Percentiles rank a stretch among this genome's conserved stretches.
These are phyloP conservation scores for Echinops telfairi DNA, from an alignment of 2,113 vertebrate genomes.

Conservation along the genomic window DNA sequence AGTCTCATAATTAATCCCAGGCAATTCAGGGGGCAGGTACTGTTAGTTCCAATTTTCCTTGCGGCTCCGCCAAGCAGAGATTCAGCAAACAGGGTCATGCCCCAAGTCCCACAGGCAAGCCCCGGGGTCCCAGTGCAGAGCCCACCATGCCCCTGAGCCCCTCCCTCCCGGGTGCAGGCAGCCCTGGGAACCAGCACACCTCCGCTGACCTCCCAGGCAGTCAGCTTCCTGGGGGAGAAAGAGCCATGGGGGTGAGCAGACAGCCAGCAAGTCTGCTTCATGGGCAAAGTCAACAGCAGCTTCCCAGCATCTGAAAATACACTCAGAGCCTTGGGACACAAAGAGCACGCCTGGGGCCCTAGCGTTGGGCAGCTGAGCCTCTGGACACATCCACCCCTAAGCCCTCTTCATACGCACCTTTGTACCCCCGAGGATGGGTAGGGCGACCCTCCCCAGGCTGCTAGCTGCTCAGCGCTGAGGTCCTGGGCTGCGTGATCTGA, in stretches of 20 bases:
- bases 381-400: accelerated
- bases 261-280: slow-evolving; percentile 28
- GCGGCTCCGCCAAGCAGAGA: slow-evolving; percentile 32
- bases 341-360: not conserved
- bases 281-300: slow-evolving; percentile 64
- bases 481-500: not conserved
- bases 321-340: not conserved
- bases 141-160: not conserved
- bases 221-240: not conserved
- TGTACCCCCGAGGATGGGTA: not conserved
- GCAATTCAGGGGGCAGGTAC: slow-evolving; percentile 78
- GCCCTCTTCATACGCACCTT: not conserved
- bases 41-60: slow-evolving; percentile 78
- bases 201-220: slow-evolving; percentile 20
- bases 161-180: not conserved
- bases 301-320: slow-evolving; percentile 46
- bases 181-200: slow-evolving; percentile 43
- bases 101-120: not conserved
- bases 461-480: not conserved
- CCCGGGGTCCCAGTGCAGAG: slow-evolving; percentile 52
- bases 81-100: slow-evolving; percentile 52
- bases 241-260: slow-evolving; percentile 39
- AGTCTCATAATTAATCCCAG: slow-evolving; percentile 82
- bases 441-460: not conserved
- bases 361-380: not conserved